Conservation (phyloP, 2,113 vertebrate genomes). For the Glaucomys volans region DNA sequence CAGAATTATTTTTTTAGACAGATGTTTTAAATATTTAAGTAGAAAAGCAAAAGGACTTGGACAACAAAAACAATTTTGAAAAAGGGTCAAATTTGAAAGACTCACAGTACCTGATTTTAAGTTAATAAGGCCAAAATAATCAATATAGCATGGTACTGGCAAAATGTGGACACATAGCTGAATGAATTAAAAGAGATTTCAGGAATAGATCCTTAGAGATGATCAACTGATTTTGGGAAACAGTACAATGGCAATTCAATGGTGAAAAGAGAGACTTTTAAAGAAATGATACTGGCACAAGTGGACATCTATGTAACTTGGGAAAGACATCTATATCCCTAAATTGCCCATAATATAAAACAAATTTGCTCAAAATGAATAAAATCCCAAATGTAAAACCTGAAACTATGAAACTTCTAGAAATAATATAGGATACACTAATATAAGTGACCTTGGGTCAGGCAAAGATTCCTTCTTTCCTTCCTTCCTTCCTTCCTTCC, state of each 20-base stretch:
- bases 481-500: too few relatives aligned
- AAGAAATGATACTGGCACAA: not conserved
- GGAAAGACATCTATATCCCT: not conserved
- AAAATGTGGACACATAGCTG: not conserved
- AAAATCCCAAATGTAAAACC: not conserved
- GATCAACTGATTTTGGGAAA: not conserved
- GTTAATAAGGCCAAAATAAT: not conserved
- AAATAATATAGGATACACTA: not conserved
- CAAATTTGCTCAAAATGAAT: not conserved
- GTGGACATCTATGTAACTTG: not conserved
- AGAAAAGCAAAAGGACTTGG: not conserved
- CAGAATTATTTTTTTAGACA: not conserved
- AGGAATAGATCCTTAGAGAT: not conserved
- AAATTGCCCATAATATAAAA: not conserved
- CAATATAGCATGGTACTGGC: not conserved
- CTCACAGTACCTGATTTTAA: not conserved
- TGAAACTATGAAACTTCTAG: not conserved
- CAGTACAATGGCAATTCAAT: not conserved
- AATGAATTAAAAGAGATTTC: not conserved
- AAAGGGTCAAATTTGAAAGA: not conserved
- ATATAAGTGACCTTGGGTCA: not conserved
- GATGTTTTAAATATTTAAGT: not conserved
- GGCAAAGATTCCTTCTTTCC: not conserved
- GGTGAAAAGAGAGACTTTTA: not conserved
- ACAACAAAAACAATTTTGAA: not conserved